Evolutionary conservation across 2,888 invertebrate genomes (phyloP).

Genomic region (Plagiodera versicolora): DNA sequence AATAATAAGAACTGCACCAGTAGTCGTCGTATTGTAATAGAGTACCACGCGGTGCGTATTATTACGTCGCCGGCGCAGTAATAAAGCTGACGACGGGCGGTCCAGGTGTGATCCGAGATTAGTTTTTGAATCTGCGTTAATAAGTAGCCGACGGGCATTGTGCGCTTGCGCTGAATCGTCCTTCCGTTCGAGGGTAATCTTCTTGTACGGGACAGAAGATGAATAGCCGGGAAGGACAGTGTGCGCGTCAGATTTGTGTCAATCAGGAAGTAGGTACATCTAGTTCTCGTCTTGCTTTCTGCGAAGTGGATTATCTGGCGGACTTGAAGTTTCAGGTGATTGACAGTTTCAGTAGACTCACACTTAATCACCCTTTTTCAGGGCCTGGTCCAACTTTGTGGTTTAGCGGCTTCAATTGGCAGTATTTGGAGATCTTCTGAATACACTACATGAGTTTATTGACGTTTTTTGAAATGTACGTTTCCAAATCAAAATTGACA

Average conservation of each 20-base stretch:
- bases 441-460: no score
- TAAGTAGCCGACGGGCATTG: slow-evolving; percentile 33
- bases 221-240: not conserved
- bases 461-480: no score
- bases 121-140: slow-evolving; percentile 43
- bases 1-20: slow-evolving; percentile 15
- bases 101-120: slow-evolving; percentile 47
- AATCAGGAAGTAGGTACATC: not conserved
- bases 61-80: slow-evolving; percentile 33
- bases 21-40: slow-evolving; percentile 2
- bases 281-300: not conserved
- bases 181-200: slow-evolving; percentile 8
- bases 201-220: not conserved
- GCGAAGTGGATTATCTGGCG: not conserved
- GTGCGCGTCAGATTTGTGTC: not conserved
- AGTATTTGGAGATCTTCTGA: not conserved
- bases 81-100: slow-evolving; percentile 39
- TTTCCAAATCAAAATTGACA: no score
- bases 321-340: not conserved
- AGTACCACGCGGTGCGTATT: slow-evolving; percentile 25
- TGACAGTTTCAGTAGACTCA: not conserved
- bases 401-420: not conserved
- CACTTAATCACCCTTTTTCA: not conserved
- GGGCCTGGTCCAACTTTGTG: no score
- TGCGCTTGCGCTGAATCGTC: slow-evolving; percentile 11